Evolutionary conservation across 2,888 invertebrate genomes (phyloP), one percentile per base, ranked within the genome.

Genomic region (Tipula vernalis): DNA sequence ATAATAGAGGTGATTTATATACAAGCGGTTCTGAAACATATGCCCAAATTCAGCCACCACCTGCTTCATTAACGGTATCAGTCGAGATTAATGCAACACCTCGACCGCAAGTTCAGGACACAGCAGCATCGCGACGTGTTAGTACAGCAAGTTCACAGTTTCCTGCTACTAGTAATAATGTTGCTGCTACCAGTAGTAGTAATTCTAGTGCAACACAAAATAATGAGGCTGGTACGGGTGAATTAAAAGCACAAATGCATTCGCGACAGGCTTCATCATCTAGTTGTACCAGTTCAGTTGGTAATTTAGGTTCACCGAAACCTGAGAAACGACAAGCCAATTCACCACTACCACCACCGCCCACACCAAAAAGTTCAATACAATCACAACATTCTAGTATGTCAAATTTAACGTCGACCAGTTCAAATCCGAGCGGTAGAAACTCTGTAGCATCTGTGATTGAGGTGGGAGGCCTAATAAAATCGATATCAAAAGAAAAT

Each of bases 271-370:
- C 95, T 1, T 95, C 96, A 12, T 96, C 96, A 4, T 96, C 96
- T 0, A 93, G 94, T 89, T 95, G 94, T 88, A 94, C 94, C 15
- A 95, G 95, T 88, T 95, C 95, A 5, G 94, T 95, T 88, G 94
- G 95, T 42, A 96, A 95, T 89, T 92, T 96, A n/a, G 95, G 96
- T 13, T 97, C 97, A 0, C 97, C 97, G 0, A 97, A 97, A 90
- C 97, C 97, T 0, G 97, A 97, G 91, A 96, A 97, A 91, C 94
- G 97, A 2, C 96, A 96, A 91, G 97, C 97, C 0, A 97, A 97
- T 91, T 97, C 97, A 0, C 97, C 97, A 0, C 91, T 97, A 41
- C 97, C 97, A 5, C 97, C 97, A 3, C 97, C 97, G 5, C 97
- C 97, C 3, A 96, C 96, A 1, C 96, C 96, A 15, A 91, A 91